These are phyloP conservation scores for Gryllus longicercus DNA, from an alignment of 2,888 invertebrate species.

Conservation along the genomic window DNA sequence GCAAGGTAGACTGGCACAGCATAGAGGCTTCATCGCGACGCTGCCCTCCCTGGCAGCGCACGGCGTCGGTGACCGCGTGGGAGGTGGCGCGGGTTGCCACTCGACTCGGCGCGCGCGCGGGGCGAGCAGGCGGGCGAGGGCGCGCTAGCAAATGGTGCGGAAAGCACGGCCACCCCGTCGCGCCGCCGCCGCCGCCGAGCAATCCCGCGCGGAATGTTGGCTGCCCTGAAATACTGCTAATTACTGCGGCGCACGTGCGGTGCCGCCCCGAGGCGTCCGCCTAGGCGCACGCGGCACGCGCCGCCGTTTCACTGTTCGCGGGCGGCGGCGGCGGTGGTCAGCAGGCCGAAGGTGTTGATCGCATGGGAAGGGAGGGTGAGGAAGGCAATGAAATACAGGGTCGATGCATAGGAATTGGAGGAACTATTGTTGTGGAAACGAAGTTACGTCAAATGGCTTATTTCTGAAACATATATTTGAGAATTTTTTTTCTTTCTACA, in stretches of 20 bases:
- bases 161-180: background rate
- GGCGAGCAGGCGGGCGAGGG: background rate
- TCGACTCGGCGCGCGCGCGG: background rate
- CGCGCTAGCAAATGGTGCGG: background rate
- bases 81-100: background rate
- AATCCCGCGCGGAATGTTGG: conserved; percentile 17
- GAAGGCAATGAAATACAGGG: too few relatives aligned
- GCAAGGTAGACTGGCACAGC: too few relatives aligned
- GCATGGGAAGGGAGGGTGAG: too few relatives aligned
- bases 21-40: too few relatives aligned
- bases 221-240: conserved; percentile 7
- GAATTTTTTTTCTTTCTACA: too few relatives aligned
- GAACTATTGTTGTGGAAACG: too few relatives aligned
- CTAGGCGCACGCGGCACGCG: background rate
- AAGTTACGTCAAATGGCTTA: too few relatives aligned
- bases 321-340: background rate
- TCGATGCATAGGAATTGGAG: too few relatives aligned
- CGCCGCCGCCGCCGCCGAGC: background rate
- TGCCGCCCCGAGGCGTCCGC: background rate
- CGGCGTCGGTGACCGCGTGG: background rate
- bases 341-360: too few relatives aligned
- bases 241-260: conserved; percentile 3
- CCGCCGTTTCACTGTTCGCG: background rate
- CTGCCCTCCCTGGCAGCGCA: too few relatives aligned
- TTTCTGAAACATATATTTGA: too few relatives aligned